A percentile compares a stretch with the other conserved stretches of the same genome.
phyloP scores from a whole-genome alignment of 2,888 invertebrate species.

The Pharmacophagus antenor region DNA sequence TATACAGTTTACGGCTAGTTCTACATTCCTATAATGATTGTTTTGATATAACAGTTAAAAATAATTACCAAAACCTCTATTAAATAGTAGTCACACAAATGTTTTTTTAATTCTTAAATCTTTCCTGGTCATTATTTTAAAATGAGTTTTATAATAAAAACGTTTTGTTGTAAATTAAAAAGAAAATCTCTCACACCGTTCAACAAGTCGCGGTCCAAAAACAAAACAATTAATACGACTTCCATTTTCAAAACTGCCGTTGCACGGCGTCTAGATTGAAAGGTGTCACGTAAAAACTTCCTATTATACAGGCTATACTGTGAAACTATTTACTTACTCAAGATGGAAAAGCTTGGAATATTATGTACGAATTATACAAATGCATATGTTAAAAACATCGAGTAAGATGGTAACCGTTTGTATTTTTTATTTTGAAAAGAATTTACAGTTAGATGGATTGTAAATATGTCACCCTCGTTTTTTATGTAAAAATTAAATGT shows the following conservation, averaged over 20 bases:
- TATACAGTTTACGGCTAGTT: not conserved
- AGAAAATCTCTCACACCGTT: not conserved
- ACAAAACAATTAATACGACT: conserved; percentile 26
- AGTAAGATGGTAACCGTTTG: too few relatives aligned
- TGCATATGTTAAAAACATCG: not conserved
- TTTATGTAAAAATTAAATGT: too few relatives aligned
- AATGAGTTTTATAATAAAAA: not conserved
- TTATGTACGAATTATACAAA: not conserved
- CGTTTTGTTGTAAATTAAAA: not conserved
- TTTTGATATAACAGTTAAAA: not conserved
- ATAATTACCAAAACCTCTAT: not conserved
- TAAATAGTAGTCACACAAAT: too few relatives aligned
- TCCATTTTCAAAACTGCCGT: conserved; percentile 29
- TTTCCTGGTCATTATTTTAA: not conserved
- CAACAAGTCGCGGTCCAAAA: conserved; percentile 8
- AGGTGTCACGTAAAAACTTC: conserved; percentile 26
- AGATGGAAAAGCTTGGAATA: not conserved
- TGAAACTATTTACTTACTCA: not conserved
- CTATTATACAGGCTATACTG: conserved; percentile 9
- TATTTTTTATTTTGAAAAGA: too few relatives aligned
- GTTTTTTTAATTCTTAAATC: not conserved
- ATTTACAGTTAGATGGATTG: too few relatives aligned
- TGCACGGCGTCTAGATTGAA: conserved; percentile 26
- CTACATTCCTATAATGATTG: not conserved
- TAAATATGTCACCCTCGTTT: too few relatives aligned